Evolutionary conservation across 1,140 invertebrate species (phyloP), one percentile per base, ranked within the genome.

Genomic region (Drosophila mayri): DNA sequence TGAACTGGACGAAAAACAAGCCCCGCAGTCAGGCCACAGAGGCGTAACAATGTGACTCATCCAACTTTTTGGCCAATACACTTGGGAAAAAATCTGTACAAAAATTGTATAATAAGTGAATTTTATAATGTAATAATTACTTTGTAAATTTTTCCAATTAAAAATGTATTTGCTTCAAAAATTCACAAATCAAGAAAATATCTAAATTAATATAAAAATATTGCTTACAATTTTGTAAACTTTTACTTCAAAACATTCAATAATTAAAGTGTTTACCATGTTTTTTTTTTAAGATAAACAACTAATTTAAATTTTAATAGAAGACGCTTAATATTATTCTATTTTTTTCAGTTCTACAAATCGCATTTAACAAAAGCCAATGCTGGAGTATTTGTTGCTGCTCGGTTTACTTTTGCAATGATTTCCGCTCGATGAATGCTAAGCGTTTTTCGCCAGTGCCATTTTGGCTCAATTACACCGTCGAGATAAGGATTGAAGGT

Each of bases 401-500:
- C 50, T 54, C 14, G 14, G 50, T 38, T 54, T 54, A 54, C 14
- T 38, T 37, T 38, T 1, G 50, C 50, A 37, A 55, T 55, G 35
- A 55, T 38, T 55, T 55, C 52, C 52, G 52, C 52, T 55, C 52
- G 35, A 38, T 55, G 9, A 55, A 55, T 55, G 52, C 32, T 11
- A 4, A 54, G 20, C 55, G 55, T 41, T 64, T 64, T 60, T 40
- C 55, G 28, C 62, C 62, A 43, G 54, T 57, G 54, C 20, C 22
- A 57, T 43, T 43, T 30, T 65, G 58, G 58, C 62, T 43, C 62
- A 65, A 65, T 65, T 65, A 62, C 57, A 43, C 20, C 20, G 22
- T 43, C 54, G 62, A 43, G 62, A 41, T 41, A 25, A 61, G 57
- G 62, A 64, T 62, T 65, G 62, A 65, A 65, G 62, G 62, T 65